phyloP scores from a whole-genome alignment of 2,888 invertebrate genomes.

The Scaeva pyrastri region DNA sequence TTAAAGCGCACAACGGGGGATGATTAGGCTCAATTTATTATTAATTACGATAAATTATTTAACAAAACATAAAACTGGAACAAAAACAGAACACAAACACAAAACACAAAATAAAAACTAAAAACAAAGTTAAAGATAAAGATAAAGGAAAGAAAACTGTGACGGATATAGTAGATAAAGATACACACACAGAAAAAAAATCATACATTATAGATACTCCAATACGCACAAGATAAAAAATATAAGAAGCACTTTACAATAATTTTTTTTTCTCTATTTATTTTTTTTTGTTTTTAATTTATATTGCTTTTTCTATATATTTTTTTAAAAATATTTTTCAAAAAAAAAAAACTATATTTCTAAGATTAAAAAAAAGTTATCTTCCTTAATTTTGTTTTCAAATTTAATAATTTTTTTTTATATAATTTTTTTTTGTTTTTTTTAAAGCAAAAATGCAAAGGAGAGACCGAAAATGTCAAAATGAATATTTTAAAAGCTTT shows the following conservation, averaged over 20 bases:
- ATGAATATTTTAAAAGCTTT: constrained; percentile 58
- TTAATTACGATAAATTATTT: constrained; percentile 56
- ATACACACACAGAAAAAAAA: constrained; percentile 61
- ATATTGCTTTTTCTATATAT: constrained; percentile 45
- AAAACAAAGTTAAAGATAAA: constrained; percentile 31
- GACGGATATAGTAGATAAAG: constrained; percentile 44
- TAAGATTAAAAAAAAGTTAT: constrained; percentile 61
- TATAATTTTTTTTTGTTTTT: constrained; percentile 23
- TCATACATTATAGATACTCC: constrained; percentile 38
- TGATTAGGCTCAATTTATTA: constrained; percentile 59
- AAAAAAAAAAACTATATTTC: constrained; percentile 50
- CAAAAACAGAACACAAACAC: constrained; percentile 13
- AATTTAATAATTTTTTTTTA: constrained; percentile 25
- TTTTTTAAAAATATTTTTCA: constrained; percentile 23
- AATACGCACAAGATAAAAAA: constrained; percentile 64
- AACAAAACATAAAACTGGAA: constrained; percentile 36
- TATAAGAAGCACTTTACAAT: constrained; percentile 74
- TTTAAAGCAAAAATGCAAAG: constrained; percentile 66
- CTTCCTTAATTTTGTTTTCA: constrained; percentile 47
- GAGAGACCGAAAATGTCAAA: constrained; percentile 72
- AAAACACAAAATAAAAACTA: background rate
- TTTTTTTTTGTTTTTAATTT: constrained; percentile 32
- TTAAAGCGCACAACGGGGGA: constrained; percentile 54
- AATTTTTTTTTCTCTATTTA: constrained; percentile 65
- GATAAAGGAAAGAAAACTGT: constrained; percentile 23